Percentiles rank a stretch among this genome's conserved stretches.
Conservation (phyloP, 2,888 invertebrate species). For the Drosophila merina region DNA sequence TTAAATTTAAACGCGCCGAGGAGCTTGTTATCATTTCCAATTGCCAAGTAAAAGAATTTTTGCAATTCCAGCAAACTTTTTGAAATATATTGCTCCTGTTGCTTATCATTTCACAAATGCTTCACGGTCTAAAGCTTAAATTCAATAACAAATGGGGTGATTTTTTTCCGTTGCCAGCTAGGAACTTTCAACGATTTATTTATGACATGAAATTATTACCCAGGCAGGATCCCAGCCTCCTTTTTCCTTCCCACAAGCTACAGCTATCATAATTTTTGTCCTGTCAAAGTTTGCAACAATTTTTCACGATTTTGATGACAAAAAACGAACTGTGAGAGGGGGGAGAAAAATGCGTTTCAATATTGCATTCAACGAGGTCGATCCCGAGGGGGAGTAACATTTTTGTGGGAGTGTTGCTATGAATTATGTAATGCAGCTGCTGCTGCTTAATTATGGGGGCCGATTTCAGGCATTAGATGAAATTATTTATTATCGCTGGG, state of each 20-base stretch:
- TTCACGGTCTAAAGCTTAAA: slow-evolving; percentile 41
- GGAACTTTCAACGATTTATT: slow-evolving; percentile 58
- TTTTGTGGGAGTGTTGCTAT: slow-evolving; percentile 30
- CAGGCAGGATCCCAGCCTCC: slow-evolving; percentile 25
- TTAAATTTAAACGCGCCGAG: slow-evolving; percentile 7
- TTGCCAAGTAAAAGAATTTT: slow-evolving; percentile 5
- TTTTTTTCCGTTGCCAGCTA: slow-evolving; percentile 17
- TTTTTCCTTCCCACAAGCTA: slow-evolving; percentile 12
- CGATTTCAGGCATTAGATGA: slow-evolving; percentile 65
- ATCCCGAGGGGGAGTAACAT: neutral
- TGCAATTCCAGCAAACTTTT: slow-evolving; percentile 5
- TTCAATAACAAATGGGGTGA: slow-evolving; percentile 56
- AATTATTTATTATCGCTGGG: slow-evolving; percentile 54
- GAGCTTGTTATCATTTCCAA: slow-evolving; percentile 14
- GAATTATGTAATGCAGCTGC: slow-evolving; percentile 53
- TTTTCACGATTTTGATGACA: slow-evolving; percentile 69
- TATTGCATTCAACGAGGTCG: slow-evolving; percentile 49
- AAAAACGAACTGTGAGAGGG: slow-evolving; percentile 27
- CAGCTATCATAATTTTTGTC: slow-evolving; percentile 64
- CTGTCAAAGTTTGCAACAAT: slow-evolving; percentile 75
- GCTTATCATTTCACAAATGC: slow-evolving; percentile 29
- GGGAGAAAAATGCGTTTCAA: slow-evolving; percentile 55
- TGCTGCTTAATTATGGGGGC: slow-evolving; percentile 60
- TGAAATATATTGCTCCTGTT: slow-evolving; percentile 10
- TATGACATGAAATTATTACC: slow-evolving; percentile 70